Conservation (phyloP, 2,113 vertebrate species). For the Larimichthys polyactis region DNA sequence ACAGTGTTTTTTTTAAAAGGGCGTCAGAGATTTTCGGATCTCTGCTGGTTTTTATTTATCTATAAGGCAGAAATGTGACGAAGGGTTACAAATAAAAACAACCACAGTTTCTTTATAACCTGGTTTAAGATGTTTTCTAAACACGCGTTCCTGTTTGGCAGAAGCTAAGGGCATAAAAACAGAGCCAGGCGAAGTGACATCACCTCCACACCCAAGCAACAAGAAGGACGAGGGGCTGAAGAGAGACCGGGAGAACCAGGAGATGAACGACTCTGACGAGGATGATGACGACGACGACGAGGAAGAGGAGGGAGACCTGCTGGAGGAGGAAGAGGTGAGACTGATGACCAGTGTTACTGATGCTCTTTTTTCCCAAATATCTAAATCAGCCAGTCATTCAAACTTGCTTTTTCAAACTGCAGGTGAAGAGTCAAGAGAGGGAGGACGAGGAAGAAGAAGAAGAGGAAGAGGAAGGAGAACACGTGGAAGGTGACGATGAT, state of each 20-base stretch:
- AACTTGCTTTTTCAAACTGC: not conserved
- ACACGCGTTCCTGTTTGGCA: constrained; percentile 34
- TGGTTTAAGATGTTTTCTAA: not conserved
- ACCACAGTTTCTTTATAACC: not conserved
- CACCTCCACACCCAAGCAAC: constrained; percentile 77
- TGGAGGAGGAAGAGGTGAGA: constrained; percentile 85
- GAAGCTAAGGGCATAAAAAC: constrained; percentile 85
- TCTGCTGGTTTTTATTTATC: not conserved
- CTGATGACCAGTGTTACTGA: too few relatives aligned
- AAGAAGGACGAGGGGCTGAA: constrained; percentile 86
- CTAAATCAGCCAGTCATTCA: not conserved
- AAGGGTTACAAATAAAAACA: not conserved
- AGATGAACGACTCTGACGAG: constrained; percentile 88
- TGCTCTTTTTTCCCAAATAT: too few relatives aligned
- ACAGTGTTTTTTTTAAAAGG: not conserved
- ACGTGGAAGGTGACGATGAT: constrained; percentile 79
- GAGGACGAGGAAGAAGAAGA: constrained; percentile 86
- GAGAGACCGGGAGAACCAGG: constrained; percentile 82
- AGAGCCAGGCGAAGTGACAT: constrained; percentile 78
- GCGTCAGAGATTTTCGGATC: not conserved
- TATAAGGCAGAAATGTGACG: not conserved
- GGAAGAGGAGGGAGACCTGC: constrained; percentile 81
- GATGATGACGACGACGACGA: constrained; percentile 77
- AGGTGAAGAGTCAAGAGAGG: constrained; percentile 81
- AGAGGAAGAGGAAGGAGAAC: constrained; percentile 86